Percentiles rank a stretch among this genome's conserved stretches.
Evolutionary conservation across 2,797 vertebrate genomes (phyloP).

Genomic region (Salarias fasciatus): DNA sequence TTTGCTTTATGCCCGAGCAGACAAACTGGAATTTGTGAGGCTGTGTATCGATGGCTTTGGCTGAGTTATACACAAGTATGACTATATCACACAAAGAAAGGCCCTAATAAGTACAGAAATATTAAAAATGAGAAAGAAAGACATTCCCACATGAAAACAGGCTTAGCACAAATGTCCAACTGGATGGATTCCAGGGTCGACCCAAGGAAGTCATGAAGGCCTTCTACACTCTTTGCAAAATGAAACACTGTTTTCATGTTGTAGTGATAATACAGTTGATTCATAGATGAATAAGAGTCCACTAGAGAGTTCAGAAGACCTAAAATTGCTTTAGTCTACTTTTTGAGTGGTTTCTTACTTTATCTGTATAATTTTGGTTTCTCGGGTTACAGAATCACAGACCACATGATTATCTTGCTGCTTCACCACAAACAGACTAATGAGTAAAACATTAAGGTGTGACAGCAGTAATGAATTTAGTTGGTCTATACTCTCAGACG

Average conservation of each 20-base stretch:
- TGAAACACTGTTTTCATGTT: not conserved
- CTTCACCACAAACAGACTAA: not conserved
- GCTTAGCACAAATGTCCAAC: not conserved
- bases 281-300: not conserved
- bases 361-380: too few relatives aligned
- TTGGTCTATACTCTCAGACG: slow-evolving; percentile 8
- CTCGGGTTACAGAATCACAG: too few relatives aligned
- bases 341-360: too few relatives aligned
- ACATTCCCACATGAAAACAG: slow-evolving; percentile 4
- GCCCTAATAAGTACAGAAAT: slow-evolving; percentile 22
- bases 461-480: slow-evolving; percentile 11
- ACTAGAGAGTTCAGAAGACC: too few relatives aligned
- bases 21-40: slow-evolving; percentile 60
- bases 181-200: slow-evolving; percentile 12
- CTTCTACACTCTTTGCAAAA: not conserved
- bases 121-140: slow-evolving; percentile 19
- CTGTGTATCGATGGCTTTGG: not conserved
- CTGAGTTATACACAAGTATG: slow-evolving; percentile 11
- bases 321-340: too few relatives aligned
- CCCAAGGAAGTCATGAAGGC: not conserved
- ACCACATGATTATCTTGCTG: not conserved
- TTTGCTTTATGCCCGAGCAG: slow-evolving; percentile 49
- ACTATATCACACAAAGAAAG: slow-evolving; percentile 27
- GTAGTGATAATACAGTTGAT: not conserved
- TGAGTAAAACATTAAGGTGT: not conserved